phyloP scores from a whole-genome alignment of 2,888 invertebrate species.

The Chymomyza amoena region DNA sequence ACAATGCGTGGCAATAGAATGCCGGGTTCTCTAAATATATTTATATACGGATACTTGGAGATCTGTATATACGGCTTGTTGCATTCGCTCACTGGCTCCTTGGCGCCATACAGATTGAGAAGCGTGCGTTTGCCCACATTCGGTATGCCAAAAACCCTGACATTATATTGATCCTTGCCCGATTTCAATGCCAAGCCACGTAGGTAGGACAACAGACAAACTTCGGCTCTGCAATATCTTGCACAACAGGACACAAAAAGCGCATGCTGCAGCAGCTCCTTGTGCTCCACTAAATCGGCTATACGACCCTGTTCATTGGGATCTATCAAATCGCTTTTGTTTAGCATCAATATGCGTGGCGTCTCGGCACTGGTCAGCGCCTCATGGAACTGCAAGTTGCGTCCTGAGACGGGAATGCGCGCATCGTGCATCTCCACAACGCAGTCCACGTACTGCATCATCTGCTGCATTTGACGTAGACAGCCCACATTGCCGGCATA shows the following conservation, averaged over 20 bases:
- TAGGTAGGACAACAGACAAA: slow-evolving; percentile 84
- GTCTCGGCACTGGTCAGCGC: slow-evolving; percentile 84
- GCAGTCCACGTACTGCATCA: slow-evolving; percentile 90
- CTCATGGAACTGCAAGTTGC: slow-evolving; percentile 88
- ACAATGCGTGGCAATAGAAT: slow-evolving; percentile 88
- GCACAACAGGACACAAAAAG: slow-evolving; percentile 89
- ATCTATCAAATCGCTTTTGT: slow-evolving; percentile 90
- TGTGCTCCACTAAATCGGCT: slow-evolving; percentile 80
- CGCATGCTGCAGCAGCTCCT: slow-evolving; percentile 82
- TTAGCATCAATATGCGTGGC: slow-evolving; percentile 92
- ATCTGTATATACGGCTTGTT: slow-evolving; percentile 84
- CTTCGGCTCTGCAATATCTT: slow-evolving; percentile 82
- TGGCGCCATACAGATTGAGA: slow-evolving; percentile 88
- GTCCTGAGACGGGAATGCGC: slow-evolving; percentile 92
- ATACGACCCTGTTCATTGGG: slow-evolving; percentile 80
- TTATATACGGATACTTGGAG: slow-evolving; percentile 87
- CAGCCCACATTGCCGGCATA: slow-evolving; percentile 90
- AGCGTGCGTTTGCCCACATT: slow-evolving; percentile 96
- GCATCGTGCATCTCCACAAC: slow-evolving; percentile 96
- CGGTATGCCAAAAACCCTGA: slow-evolving; percentile 94
- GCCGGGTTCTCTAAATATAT: slow-evolving; percentile 94
- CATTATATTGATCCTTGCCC: slow-evolving; percentile 83
- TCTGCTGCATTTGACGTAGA: slow-evolving; percentile 90
- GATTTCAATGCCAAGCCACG: slow-evolving; percentile 84
- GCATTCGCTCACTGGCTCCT: slow-evolving; percentile 82